phyloP scores from a whole-genome alignment of 2,797 vertebrate genomes.

The Propithecus perrieri region DNA sequence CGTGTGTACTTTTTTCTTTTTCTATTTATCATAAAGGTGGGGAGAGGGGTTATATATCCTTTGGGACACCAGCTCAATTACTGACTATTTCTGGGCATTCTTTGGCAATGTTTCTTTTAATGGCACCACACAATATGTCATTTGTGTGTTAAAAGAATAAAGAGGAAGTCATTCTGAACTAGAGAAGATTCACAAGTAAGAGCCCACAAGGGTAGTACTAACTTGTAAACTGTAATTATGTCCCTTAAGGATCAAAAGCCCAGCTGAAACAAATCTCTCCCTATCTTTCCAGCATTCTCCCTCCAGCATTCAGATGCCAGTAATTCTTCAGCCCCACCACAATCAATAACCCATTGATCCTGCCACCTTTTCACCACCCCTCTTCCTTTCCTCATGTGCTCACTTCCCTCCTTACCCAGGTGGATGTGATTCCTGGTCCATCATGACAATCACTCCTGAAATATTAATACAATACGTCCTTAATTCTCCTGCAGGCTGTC shows the following conservation, averaged over 20 bases:
- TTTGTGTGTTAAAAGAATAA: slow-evolving; percentile 38
- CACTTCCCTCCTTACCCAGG: background rate
- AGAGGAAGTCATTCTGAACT: slow-evolving; percentile 45
- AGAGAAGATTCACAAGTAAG: slow-evolving; percentile 14
- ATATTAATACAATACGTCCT: background rate
- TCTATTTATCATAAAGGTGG: background rate
- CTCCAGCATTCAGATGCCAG: slow-evolving; percentile 31
- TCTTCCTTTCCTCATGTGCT: background rate
- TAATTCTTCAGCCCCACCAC: slow-evolving; percentile 24
- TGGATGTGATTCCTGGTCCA: background rate
- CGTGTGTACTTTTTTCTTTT: background rate
- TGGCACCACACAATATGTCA: background rate
- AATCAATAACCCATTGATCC: slow-evolving; percentile 49
- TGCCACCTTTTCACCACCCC: background rate
- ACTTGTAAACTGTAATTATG: slow-evolving; percentile 17
- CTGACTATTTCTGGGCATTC: slow-evolving; percentile 19
- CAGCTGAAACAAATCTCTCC: slow-evolving; percentile 26
- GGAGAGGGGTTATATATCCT: background rate
- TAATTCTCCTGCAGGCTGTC: background rate
- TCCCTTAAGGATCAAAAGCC: slow-evolving; percentile 36
- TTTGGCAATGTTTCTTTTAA: slow-evolving; percentile 48
- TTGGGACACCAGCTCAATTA: background rate
- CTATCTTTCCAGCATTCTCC: background rate
- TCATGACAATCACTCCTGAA: background rate
- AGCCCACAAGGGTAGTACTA: background rate